Percentiles rank a stretch among this genome's conserved stretches.
phyloP scores from a whole-genome alignment of 2,888 invertebrate species.

The Plusia festucae region DNA sequence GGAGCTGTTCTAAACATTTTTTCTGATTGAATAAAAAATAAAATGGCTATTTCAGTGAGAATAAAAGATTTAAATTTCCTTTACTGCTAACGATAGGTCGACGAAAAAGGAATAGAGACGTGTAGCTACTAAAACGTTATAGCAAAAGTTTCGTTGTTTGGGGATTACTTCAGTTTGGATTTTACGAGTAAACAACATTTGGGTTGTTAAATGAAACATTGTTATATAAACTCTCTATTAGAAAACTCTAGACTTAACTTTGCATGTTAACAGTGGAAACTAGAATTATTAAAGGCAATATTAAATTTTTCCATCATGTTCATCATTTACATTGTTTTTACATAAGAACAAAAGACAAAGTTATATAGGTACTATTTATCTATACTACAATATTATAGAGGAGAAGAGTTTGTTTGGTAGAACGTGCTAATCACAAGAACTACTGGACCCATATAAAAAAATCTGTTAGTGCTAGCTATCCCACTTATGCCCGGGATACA shows the following conservation, averaged over 20 bases:
- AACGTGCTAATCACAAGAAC: too few relatives aligned
- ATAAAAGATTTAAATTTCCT: constrained; percentile 8
- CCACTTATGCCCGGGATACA: too few relatives aligned
- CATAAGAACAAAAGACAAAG: too few relatives aligned
- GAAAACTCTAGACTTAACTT: background rate
- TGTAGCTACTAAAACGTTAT: background rate
- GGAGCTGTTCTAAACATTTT: constrained; percentile 53
- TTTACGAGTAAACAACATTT: background rate
- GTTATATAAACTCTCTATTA: background rate
- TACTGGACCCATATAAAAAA: too few relatives aligned
- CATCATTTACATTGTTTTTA: too few relatives aligned
- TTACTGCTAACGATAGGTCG: background rate
- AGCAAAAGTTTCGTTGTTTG: background rate
- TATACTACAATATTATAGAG: too few relatives aligned
- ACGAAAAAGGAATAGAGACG: background rate
- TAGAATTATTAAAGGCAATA: too few relatives aligned
- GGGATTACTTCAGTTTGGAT: background rate
- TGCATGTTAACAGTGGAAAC: background rate
- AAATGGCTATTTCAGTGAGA: constrained; percentile 9
- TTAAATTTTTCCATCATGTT: too few relatives aligned
- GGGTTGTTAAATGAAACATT: background rate
- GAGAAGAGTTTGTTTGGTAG: too few relatives aligned
- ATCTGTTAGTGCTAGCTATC: too few relatives aligned
- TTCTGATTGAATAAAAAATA: constrained; percentile 53
- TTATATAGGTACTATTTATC: too few relatives aligned